Base-by-base conservation (phyloP, 2,113 vertebrate species). In the Ophiodon elongatus region DNA sequence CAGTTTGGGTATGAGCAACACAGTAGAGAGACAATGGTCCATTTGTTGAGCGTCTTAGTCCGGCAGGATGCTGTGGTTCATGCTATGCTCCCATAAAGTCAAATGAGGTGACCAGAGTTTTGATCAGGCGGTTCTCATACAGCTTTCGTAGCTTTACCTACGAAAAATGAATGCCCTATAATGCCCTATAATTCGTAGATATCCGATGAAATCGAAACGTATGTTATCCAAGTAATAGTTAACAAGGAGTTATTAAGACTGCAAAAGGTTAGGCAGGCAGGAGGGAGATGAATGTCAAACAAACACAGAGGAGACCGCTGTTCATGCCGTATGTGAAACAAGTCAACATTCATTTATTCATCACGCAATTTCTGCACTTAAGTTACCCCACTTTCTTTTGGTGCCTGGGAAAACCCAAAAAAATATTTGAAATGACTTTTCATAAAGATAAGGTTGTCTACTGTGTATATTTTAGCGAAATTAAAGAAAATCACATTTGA, bases 21-120 rank as follows among this genome's bases (percentile, higher is more conserved):
- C 65, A 41, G 68, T 11, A 19, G 62, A 68, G 37, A 78, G 6
- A 86, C 39, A 70, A 52, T 6, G 60, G 76, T 10, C 60, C 37
- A 1, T 74, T 77, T 78, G 35, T 69, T 11, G 56, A 66, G 29
- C 4, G 15, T 69, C 23, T 69, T 75, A 35, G 14, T 79, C 66
- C 15, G 2, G 2, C 57, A 21, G 35, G 39, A 35, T 14, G 29
- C 3, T 56, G 59, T 25, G 31, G 19, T 50, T 76, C 19, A 59
- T 8, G 7, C 43, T 43, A 9, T 29, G 7, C 25, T 13, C 29
- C 37, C n/a, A 23, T 47, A 0, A 66, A 31, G 73, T 59, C 47
- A 77, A 45, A 78, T 54, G 31, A 83, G 37, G 35, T 62, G 31
- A 76, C 15, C 33, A 11, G 33, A 31, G 27, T 73, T 65, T 27